Evolutionary conservation across 2,888 invertebrate species (phyloP).

Genomic region (Athalia circularis): DNA sequence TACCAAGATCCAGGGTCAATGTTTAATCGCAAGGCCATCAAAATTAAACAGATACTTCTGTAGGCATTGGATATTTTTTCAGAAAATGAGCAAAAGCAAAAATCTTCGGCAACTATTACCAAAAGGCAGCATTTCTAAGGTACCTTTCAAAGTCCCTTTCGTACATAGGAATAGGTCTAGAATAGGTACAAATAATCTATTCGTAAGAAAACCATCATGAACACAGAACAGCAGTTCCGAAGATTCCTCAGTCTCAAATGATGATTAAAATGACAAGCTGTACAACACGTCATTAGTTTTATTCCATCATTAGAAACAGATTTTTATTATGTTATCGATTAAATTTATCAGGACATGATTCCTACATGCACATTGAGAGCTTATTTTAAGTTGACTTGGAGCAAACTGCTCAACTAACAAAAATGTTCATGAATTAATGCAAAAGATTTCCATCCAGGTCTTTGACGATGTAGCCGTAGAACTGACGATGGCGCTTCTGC

Average conservation of each 20-base stretch:
- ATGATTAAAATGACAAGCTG: not conserved
- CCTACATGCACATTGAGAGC: not conserved
- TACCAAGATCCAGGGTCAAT: not conserved
- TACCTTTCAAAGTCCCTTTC: conserved; percentile 67
- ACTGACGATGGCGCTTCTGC: conserved; percentile 92
- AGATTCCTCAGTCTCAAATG: not conserved
- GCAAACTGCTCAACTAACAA: not conserved
- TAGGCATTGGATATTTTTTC: conserved; percentile 76
- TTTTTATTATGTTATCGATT: not conserved
- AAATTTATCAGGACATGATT: not conserved
- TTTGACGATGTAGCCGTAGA: conserved; percentile 96
- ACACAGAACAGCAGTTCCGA: not conserved
- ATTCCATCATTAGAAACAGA: not conserved
- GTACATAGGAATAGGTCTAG: conserved; percentile 22
- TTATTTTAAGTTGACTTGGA: not conserved
- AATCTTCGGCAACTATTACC: conserved; percentile 80
- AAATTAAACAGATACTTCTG: conserved; percentile 66
- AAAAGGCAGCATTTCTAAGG: conserved; percentile 80
- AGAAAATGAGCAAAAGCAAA: conserved; percentile 82
- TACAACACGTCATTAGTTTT: not conserved
- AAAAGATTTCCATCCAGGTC: conserved; percentile 77
- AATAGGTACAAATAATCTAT: conserved; percentile 6
- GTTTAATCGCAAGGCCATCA: conserved; percentile 1
- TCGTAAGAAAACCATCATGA: not conserved
- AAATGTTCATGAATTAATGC: conserved; percentile 7